Evolutionary conservation across 2,113 vertebrate species (phyloP), one percentile per base, ranked within the genome.

Genomic region (Lichenostomus cassidix): DNA sequence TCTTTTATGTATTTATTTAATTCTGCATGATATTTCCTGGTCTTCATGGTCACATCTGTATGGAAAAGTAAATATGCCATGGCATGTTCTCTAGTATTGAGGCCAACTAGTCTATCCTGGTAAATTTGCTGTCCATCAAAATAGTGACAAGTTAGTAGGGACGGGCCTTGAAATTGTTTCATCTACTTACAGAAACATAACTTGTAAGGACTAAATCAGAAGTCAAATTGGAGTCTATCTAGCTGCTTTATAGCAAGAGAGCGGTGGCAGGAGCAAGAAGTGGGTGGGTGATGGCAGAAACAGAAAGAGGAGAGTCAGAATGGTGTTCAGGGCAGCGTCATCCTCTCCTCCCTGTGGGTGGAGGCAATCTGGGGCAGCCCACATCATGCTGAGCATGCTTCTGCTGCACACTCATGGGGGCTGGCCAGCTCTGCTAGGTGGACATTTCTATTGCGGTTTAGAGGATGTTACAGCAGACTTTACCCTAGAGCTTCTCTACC

Each of bases 1-100:
- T 91, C 58, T 73, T 92, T 89, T 49, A 92, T 65, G 87, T 79
- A 76, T 91, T 92, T 94, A 79, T 94, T 96, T 92, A 95, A 78
- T 94, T 91, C 77, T 89, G 18, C 13, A 7, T 80, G 63, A 77
- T 94, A 91, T 89, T 94, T 94, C 64, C 80, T 92, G 69, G 64
- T 92, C 62, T 77, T 88, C 28, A 49, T 82, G 81, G 69, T 52
- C 83, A 87, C 73, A 89, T 78, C 80, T 89, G 49, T 81, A 70
- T 81, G 92, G 73, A 89, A 95, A 96, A 91, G 33, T 87, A 84
- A 78, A 83, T 25, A 35, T 18, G 24, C 42, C 29, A 23, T 79
- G 64, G 55, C 75, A 73, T 11, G 24, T 50, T 90, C 55, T 88
- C 49, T 73, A 31, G 37, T 70, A 52, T 11, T 0, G 5, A 84